A percentile compares a stretch with the other conserved stretches of the same genome.
Evolutionary conservation across 2,797 vertebrate genomes (phyloP).

Genomic region (Sebastes kiyomatsui): DNA sequence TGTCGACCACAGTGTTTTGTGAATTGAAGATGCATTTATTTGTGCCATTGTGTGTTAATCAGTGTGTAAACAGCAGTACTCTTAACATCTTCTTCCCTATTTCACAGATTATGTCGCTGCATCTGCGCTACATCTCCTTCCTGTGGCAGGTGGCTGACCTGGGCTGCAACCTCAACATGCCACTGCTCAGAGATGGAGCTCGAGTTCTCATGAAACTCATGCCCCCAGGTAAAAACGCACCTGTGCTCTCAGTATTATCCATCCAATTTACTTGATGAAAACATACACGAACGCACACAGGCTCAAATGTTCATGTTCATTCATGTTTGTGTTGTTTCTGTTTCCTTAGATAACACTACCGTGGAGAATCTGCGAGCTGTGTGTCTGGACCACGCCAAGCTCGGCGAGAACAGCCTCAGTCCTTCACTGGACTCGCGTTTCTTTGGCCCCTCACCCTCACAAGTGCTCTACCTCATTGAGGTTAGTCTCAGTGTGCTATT

Average conservation of each 20-base stretch:
- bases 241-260: background rate
- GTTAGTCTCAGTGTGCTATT: slow-evolving; percentile 75
- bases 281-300: background rate
- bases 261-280: background rate
- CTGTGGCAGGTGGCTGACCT: slow-evolving; percentile 99
- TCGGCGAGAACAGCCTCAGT: slow-evolving; percentile 98
- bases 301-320: background rate
- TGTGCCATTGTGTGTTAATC: background rate
- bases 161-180: slow-evolving; percentile 98
- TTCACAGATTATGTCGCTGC: slow-evolving; percentile 98
- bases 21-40: background rate
- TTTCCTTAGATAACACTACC: slow-evolving; percentile 91
- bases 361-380: slow-evolving; percentile 96
- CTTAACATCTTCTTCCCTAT: background rate
- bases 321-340: slow-evolving; percentile 6
- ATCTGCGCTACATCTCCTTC: slow-evolving; percentile 98
- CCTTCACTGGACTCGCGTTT: slow-evolving; percentile 97
- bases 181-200: slow-evolving; percentile 96
- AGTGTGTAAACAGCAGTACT: background rate
- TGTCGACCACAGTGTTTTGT: background rate
- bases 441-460: slow-evolving; percentile 97
- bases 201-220: slow-evolving; percentile 99
- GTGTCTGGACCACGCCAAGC: slow-evolving; percentile 98
- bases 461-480: slow-evolving; percentile 99
- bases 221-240: slow-evolving; percentile 90